Evolutionary conservation across 2,888 invertebrate species (phyloP), one percentile per base, ranked within the genome.

Genomic region (Oligia fasciuncula): DNA sequence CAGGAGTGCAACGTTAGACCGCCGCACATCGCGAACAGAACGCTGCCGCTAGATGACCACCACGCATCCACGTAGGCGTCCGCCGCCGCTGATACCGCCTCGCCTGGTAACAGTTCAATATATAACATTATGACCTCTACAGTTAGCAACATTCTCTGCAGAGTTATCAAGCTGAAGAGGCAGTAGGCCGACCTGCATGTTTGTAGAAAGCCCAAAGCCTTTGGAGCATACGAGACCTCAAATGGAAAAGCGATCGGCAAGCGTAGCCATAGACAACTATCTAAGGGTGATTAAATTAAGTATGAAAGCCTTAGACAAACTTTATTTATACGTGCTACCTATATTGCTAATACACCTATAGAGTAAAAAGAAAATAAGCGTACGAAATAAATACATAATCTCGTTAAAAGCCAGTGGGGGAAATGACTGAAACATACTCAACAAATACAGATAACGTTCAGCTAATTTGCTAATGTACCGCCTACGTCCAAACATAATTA

Each of bases 61-160:
- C 95, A 96, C 74, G 95, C 94, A 87, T 95, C 96, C n/a, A 96
- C 90, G 89, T 95, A 96, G 65, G 95, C 93, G 87, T 96, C 96
- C 72, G 96, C 94, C 78, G 94, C 92, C 84, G 95, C 95, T 68
- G 96, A 96, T 76, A 97, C 94, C 79, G 93, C 91, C 89, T 96
- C 96, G 62, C 95, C 96, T 96, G 85, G 29, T 62, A 17, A 77
- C 51, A 66, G n/a, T 43, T 17, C 17, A 70, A 23, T 8, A 66
- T 69, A 57, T 11, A 0, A 67, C 29, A 9, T 35, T 23, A 14
- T 23, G 4, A 35, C 8, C 9, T 14, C 11, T 17, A 6, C 1
- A 23, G 14, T 23, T 40, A 51, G 40, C 29, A 0, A 57, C 0
- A 70, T 17, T 11, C 23, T 23, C n/a, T 43, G 11, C 17, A 62